phyloP scores from a whole-genome alignment of 2,888 invertebrate species.

The Trachelus iudaicus region DNA sequence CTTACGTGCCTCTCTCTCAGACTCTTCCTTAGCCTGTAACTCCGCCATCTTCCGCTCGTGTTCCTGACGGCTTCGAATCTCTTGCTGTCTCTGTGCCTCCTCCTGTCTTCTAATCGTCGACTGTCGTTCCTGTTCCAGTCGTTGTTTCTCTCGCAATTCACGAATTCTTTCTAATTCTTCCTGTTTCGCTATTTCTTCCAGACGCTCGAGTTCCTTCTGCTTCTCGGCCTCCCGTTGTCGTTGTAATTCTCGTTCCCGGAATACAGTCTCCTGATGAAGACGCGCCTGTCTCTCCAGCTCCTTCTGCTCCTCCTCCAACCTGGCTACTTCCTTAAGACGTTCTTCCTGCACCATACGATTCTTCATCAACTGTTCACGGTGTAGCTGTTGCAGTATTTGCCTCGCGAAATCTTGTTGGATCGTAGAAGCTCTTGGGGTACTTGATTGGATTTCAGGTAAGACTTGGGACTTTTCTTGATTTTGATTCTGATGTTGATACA shows the following conservation, averaged over 20 bases:
- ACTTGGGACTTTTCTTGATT: conserved; percentile 12
- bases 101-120: conserved; percentile 8
- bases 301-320: conserved; percentile 52
- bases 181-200: conserved; percentile 53
- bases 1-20: conserved; percentile 25
- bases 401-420: conserved; percentile 46
- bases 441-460: conserved; percentile 2
- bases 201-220: conserved; percentile 51
- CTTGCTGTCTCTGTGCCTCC: conserved; percentile 44
- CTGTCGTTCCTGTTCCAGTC: conserved; percentile 38
- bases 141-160: conserved; percentile 51
- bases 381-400: conserved; percentile 55
- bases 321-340: conserved; percentile 51
- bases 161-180: conserved; percentile 54
- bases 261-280: conserved; percentile 40
- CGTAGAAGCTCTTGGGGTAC: conserved; percentile 18
- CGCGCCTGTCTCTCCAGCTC: conserved; percentile 52
- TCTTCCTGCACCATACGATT: conserved; percentile 51
- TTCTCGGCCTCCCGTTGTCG: conserved; percentile 53
- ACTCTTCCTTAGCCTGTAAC: conserved; percentile 41
- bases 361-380: conserved; percentile 52
- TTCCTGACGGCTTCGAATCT: conserved; percentile 27
- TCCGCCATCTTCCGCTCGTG: conserved; percentile 3
- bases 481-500: conserved; percentile 28
- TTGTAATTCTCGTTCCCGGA: conserved; percentile 52